Conservation (phyloP, 2,113 vertebrate species). For the Leptosomus discolor region DNA sequence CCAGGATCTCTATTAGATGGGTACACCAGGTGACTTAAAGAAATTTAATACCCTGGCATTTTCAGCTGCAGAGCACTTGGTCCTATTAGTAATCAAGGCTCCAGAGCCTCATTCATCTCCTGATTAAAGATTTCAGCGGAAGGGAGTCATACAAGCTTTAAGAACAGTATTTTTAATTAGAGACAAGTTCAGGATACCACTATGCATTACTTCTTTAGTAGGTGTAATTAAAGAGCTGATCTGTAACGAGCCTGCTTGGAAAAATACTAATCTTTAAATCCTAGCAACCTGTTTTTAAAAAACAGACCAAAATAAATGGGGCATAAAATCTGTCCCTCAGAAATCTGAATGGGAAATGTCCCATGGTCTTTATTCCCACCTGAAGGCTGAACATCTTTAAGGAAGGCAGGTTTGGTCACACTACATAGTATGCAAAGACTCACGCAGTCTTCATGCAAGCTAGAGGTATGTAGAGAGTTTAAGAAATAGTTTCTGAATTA, state of each 20-base stretch:
- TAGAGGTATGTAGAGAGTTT: not conserved
- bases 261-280: not conserved
- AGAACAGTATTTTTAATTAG: constrained; percentile 53
- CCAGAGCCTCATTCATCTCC: constrained; percentile 19
- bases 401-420: not conserved
- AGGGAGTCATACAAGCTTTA: constrained; percentile 18
- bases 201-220: constrained; percentile 26
- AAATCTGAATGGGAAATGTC: not conserved
- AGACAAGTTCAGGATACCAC: constrained; percentile 29
- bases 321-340: not conserved
- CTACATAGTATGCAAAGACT: not conserved
- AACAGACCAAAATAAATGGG: not conserved
- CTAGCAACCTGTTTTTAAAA: not conserved
- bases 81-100: constrained; percentile 60
- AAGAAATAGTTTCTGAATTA: not conserved
- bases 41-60: constrained; percentile 63
- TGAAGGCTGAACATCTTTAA: not conserved
- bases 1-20: constrained; percentile 46
- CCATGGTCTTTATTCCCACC: not conserved
- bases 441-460: not conserved
- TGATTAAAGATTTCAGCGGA: constrained; percentile 59
- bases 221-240: constrained; percentile 48
- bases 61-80: constrained; percentile 20
- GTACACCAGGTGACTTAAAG: constrained; percentile 25
- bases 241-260: not conserved